Evolutionary conservation across 2,888 invertebrate species (phyloP), one percentile per base, ranked within the genome.

Genomic region (Oxystoma pomonae): DNA sequence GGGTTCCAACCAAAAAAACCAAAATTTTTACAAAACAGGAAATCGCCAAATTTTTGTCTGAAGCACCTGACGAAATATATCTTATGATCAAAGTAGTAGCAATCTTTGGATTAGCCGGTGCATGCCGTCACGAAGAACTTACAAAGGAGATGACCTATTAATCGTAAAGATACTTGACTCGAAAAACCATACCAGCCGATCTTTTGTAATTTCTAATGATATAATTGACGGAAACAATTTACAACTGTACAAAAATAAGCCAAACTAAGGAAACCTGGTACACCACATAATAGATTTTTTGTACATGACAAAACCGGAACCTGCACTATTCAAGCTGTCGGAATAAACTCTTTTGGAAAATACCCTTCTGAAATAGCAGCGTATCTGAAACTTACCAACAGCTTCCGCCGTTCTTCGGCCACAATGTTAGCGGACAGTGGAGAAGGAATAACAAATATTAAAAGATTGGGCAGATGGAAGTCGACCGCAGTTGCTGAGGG

Each of bases 401-500:
- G 21, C 20, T 20, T 57, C 22, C 20, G n/a, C 20, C 9, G 57
- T 21, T 21, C 21, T 9, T 20, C n/a, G 16, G 57, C 57, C 2
- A 21, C 21, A 17, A 21, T 57, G 16, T 16, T 21, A 57, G 57
- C 9, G 12, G 57, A 57, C 22, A 21, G 21, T n/a, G 57, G 57
- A 2, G 57, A 57, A 57, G 21, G n/a, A 17, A 57, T 57, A 5
- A 57, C 16, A 5, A 57, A 16, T 22, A 57, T 57, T 21, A 57
- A 57, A n/a, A 17, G 2, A 12, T 16, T 21, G 3, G 57, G 57
- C 20, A 7, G 7, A 16, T 20, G 21, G 21, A 57, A 57, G 16
- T 21, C 20, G 21, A 57, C 21, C 16, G 9, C 57, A 21, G 57
- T 57, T 5, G 57, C 57, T 12, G 57, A 57, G 22, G 57, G 57